Evolutionary conservation across 2,797 vertebrate species (phyloP), one percentile per base, ranked within the genome.

Genomic region (Falco berigora): DNA sequence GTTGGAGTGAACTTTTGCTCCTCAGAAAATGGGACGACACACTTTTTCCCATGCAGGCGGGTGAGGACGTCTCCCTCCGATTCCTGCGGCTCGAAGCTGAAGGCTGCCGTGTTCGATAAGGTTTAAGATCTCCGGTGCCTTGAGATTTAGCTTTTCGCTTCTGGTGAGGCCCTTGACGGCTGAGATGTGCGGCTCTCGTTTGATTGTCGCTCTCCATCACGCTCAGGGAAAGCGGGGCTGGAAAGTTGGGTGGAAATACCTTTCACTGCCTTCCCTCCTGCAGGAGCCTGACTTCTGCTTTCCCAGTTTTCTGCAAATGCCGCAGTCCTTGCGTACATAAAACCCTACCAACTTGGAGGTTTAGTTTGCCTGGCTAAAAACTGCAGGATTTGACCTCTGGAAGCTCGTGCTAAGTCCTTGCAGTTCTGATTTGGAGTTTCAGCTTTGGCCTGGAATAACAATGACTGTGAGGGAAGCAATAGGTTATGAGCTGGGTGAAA

Each of bases 391-490:
- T 93, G 91, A 93, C 96, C 96, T 94, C 78, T 95, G 85, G 68
- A 94, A 91, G 85, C 82, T 89, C 11, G 2, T 68, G 84, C 64
- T 96, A 97, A 98, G 95, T 97, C 97, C 95, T 97, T 89, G 22
- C 94, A 94, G 97, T 94, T 97, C 97, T 86, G 94, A 96, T 96
- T 97, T 96, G 92, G 96, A 98, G 97, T 96, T 97, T 96, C 97
- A 98, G 94, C 94, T 97, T 98, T 97, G 96, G 96, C 94, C 95
- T 97, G 94, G 96, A 97, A 97, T 97, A 98, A 97, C 96, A 97
- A 95, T 92, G 94, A 94, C 94, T 95, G 93, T 92, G 93, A 61
- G 93, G 89, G 96, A 97, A 97, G 94, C 80, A 86, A 83, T 84
- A 95, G 97, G 97, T 97, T 97, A 97, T 32, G 93, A 90, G 71